Percentiles rank a stretch among this genome's conserved stretches.
These are phyloP conservation scores for Megaustenia siamemsis DNA, from an alignment of 2,888 invertebrate species.

Conservation along the genomic window DNA sequence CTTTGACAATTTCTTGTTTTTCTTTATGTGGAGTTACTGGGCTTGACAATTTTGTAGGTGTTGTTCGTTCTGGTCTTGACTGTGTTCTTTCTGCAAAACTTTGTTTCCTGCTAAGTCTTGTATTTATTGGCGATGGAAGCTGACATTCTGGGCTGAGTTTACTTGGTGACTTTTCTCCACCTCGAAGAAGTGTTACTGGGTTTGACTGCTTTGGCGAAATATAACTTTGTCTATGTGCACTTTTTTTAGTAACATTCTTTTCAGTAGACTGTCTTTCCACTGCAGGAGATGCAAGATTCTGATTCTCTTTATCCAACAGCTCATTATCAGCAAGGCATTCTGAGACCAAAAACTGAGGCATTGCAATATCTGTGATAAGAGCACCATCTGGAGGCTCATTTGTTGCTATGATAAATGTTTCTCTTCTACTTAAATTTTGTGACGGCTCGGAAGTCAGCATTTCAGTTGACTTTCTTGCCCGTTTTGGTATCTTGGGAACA, in stretches of 20 bases:
- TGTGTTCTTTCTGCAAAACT: neutral
- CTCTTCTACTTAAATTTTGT: neutral
- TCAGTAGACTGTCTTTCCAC: neutral
- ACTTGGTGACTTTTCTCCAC: neutral
- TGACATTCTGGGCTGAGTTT: neutral
- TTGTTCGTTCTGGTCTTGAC: neutral
- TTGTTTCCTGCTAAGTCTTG: neutral
- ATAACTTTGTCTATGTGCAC: too few relatives aligned
- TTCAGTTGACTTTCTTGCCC: neutral
- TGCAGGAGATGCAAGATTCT: neutral
- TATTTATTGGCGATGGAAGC: neutral
- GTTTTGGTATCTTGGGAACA: neutral
- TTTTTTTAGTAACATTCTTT: neutral
- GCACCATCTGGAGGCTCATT: neutral
- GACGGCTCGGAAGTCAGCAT: neutral
- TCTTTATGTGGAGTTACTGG: neutral
- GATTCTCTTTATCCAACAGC: neutral
- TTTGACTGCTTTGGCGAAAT: neutral
- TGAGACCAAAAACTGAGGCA: constrained; percentile 19
- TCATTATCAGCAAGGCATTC: neutral
- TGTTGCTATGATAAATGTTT: constrained; percentile 41
- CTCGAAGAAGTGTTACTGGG: neutral
- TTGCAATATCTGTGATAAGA: constrained; percentile 22
- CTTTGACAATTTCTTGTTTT: neutral
- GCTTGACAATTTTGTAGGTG: neutral